These are phyloP conservation scores for Heteromurus nitidus DNA, from an alignment of 2,888 invertebrate genomes.

Conservation along the genomic window DNA sequence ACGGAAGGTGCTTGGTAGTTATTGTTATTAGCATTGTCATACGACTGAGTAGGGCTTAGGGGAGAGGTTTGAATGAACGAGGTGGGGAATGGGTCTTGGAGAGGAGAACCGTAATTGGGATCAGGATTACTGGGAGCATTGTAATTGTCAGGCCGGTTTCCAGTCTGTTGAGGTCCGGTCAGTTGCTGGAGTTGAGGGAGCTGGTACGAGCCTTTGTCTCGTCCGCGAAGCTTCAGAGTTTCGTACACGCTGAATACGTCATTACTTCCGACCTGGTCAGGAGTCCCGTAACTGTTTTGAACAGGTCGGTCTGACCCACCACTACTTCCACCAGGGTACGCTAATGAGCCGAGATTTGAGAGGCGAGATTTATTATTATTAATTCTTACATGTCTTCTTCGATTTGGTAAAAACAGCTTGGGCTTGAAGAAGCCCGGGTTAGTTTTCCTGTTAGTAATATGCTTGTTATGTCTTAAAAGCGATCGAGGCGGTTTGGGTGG, in stretches of 20 bases:
- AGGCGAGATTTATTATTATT: conserved; percentile 51
- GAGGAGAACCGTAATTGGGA: conserved; percentile 53
- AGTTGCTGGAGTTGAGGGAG: conserved; percentile 59
- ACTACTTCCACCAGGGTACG: conserved; percentile 46
- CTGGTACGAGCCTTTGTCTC: conserved; percentile 59
- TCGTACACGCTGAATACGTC: conserved; percentile 72
- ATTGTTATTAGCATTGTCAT: conserved; percentile 30
- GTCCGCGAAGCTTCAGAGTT: conserved; percentile 70
- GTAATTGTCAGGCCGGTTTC: conserved; percentile 66
- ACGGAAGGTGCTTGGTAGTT: conserved; percentile 23
- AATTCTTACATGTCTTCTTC: conserved; percentile 48
- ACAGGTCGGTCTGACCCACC: conserved; percentile 68
- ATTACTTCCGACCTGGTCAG: conserved; percentile 70
- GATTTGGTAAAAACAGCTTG: conserved; percentile 48
- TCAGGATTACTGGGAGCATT: conserved; percentile 51
- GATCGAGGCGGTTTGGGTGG: conserved; percentile 41
- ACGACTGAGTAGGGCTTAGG: conserved; percentile 68
- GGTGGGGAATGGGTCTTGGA: conserved; percentile 46
- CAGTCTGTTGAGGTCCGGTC: conserved; percentile 64
- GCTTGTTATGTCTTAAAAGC: conserved; percentile 28
- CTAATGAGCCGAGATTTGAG: conserved; percentile 56
- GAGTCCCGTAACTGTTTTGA: conserved; percentile 69
- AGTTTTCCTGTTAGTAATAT: conserved; percentile 32
- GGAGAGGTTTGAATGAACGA: conserved; percentile 61
- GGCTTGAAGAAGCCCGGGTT: conserved; percentile 44